Conservation (phyloP, 2,113 vertebrate genomes). For the Pedionomus torquatus region DNA sequence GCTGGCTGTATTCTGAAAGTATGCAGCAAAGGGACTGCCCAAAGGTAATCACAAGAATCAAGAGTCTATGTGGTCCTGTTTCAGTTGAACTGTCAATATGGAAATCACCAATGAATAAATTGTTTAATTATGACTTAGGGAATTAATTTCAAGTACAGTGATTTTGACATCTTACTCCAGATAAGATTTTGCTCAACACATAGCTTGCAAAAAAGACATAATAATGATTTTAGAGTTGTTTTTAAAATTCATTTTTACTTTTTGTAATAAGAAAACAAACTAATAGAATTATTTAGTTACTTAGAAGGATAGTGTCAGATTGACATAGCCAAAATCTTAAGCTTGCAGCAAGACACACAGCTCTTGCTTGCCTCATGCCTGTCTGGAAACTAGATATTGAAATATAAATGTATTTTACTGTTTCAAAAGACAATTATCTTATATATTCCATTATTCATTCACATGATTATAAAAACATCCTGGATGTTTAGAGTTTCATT, state of each 20-base stretch:
- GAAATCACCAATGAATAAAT: not conserved
- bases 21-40: not conserved
- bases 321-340: not conserved
- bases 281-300: not conserved
- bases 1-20: not conserved
- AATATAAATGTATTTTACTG: not conserved
- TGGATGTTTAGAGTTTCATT: not conserved
- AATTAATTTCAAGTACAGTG: not conserved
- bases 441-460: not conserved
- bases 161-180: not conserved
- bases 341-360: not conserved
- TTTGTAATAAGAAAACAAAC: not conserved
- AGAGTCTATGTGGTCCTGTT: not conserved
- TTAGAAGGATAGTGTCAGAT: not conserved
- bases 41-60: not conserved
- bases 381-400: not conserved
- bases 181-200: not conserved
- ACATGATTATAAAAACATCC: not conserved
- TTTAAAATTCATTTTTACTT: not conserved
- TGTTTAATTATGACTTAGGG: not conserved
- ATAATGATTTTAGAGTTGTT: not conserved
- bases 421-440: not conserved
- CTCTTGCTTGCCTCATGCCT: not conserved
- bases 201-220: not conserved
- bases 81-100: not conserved